Percentiles rank a stretch among this genome's conserved stretches.
phyloP scores from a whole-genome alignment of 1,140 invertebrate genomes.

The Steinernema feltiae region DNA sequence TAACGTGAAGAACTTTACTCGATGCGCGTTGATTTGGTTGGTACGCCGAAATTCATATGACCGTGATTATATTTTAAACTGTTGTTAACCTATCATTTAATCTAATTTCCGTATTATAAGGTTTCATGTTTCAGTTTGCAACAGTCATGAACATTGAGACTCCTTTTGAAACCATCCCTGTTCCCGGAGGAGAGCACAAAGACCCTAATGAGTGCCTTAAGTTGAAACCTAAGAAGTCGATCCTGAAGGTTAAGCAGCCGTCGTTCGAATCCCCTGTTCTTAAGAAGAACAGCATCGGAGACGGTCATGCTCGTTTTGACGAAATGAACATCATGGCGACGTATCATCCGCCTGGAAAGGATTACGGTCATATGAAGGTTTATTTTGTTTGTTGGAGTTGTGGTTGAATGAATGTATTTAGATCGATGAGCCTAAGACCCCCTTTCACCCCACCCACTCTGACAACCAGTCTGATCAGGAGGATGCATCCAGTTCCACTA shows the following conservation, averaged over 20 bases:
- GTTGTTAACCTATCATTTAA: no score
- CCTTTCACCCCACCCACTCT: conserved; percentile 75
- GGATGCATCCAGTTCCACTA: conserved; percentile 58
- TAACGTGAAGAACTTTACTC: no score
- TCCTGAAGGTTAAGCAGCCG: conserved; percentile 50
- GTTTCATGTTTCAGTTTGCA: no score
- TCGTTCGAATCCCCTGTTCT: conserved; percentile 31
- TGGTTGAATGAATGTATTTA: conserved; percentile 32
- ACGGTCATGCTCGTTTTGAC: conserved; percentile 64
- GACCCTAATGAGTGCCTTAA: conserved; percentile 53
- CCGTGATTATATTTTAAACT: no score
- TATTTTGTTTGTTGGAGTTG: conserved; percentile 5
- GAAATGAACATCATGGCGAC: conserved; percentile 99
- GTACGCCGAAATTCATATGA: no score
- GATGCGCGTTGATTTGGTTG: no score
- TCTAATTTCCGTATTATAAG: no score
- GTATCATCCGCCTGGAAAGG: conserved; percentile 91
- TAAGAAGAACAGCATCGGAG: conserved; percentile 22
- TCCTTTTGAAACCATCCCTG: neutral
- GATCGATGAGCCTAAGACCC: conserved; percentile 74
- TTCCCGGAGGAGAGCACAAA: conserved; percentile 11
- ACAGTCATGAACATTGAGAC: neutral
- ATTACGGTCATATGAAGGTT: conserved; percentile 98
- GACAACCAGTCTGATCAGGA: conserved; percentile 66
- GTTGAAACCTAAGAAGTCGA: conserved; percentile 55